phyloP scores from a whole-genome alignment of 1,140 invertebrate genomes.

The Heterodera schachtii region DNA sequence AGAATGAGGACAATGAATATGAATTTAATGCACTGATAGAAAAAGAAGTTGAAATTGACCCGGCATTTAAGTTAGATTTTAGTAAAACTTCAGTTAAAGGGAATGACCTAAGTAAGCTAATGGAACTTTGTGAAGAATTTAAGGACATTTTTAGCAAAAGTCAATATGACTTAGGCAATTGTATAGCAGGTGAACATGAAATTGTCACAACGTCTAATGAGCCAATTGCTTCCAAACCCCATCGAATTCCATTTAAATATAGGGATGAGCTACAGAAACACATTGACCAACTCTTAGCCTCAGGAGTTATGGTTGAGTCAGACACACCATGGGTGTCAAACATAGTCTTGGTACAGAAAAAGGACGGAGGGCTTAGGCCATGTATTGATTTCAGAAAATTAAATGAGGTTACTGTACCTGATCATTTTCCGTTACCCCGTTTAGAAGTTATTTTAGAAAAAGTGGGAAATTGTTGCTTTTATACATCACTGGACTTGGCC shows the following conservation, averaged over 20 bases:
- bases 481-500: constrained; percentile 8
- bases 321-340: constrained; percentile 26
- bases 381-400: constrained; percentile 26
- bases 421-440: constrained; percentile 8
- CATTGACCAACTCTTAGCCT: constrained; percentile 5
- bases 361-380: constrained; percentile 4
- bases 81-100: neutral
- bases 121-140: constrained; percentile 19
- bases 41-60: neutral
- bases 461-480: constrained; percentile 22
- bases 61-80: constrained; percentile 6
- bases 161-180: constrained; percentile 23
- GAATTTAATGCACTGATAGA: constrained; percentile 2
- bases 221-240: neutral
- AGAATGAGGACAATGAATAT: neutral
- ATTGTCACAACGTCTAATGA: constrained; percentile 5
- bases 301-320: constrained; percentile 20
- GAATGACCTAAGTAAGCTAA: neutral
- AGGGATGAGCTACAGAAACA: neutral
- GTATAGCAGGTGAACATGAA: constrained; percentile 17
- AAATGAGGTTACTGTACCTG: constrained; percentile 11
- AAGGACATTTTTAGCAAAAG: constrained; percentile 16
- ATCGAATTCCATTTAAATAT: constrained; percentile 4
- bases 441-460: constrained; percentile 2
- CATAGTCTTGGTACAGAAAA: constrained; percentile 23